Conservation (phyloP, 2,113 vertebrate genomes). For the Hipposideros armiger region DNA sequence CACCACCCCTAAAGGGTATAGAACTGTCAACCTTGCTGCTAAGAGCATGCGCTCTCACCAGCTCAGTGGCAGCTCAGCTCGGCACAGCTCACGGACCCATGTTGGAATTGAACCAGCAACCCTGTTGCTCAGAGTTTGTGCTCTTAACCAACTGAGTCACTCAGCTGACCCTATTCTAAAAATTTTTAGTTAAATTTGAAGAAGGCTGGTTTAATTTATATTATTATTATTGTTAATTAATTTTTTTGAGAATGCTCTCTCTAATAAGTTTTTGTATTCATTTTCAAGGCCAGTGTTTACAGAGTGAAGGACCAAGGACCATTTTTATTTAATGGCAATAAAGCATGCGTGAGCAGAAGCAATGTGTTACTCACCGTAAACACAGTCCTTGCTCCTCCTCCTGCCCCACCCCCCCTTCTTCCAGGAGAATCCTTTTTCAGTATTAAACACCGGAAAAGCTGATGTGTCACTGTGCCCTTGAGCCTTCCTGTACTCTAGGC, state of each 20-base stretch:
- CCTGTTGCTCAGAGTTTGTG: too few relatives aligned
- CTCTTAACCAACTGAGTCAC: too few relatives aligned
- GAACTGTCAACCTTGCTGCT: too few relatives aligned
- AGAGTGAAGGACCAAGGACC: background rate
- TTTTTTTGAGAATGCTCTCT: background rate
- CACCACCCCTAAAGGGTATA: too few relatives aligned
- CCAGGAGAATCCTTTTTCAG: background rate
- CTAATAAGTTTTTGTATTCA: background rate
- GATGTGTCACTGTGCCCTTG: background rate
- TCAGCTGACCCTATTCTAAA: background rate
- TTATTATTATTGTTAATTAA: background rate
- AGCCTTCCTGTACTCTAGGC: slow-evolving; percentile 20
- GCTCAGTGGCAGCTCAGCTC: too few relatives aligned
- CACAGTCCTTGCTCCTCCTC: slow-evolving; percentile 30
- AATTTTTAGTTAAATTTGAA: slow-evolving; percentile 36
- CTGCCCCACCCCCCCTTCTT: background rate
- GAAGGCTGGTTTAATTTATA: slow-evolving; percentile 28
- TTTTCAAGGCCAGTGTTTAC: slow-evolving; percentile 51
- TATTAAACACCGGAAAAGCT: slow-evolving; percentile 17
- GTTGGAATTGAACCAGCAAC: too few relatives aligned
- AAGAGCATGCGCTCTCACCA: too few relatives aligned
- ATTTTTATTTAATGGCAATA: slow-evolving; percentile 48
- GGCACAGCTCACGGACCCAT: too few relatives aligned
- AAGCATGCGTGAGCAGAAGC: background rate
- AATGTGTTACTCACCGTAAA: background rate